Evolutionary conservation across 1,140 invertebrate genomes (phyloP).

Genomic region (Homarus americanus): DNA sequence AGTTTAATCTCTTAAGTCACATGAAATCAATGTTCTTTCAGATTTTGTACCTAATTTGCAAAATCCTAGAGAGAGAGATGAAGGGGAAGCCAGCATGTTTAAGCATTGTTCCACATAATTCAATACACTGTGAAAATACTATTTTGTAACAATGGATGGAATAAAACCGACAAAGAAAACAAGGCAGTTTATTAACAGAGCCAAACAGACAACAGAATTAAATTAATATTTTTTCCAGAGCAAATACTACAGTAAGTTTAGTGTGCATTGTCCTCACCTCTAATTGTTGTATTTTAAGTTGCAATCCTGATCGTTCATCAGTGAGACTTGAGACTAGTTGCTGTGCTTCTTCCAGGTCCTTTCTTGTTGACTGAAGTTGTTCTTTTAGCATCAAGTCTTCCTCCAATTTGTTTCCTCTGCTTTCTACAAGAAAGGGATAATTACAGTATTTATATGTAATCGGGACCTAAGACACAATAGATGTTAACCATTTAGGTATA

Average conservation of each 20-base stretch:
- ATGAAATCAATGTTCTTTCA: neutral
- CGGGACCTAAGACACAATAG: neutral
- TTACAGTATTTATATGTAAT: neutral
- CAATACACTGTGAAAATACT: neutral
- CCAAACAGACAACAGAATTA: neutral
- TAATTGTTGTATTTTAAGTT: neutral
- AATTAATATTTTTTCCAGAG: neutral
- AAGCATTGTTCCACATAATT: neutral
- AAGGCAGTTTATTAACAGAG: neutral
- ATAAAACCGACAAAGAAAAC: neutral
- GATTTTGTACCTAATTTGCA: neutral
- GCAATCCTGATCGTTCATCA: constrained; percentile 2
- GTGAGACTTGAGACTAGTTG: neutral
- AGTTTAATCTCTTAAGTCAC: neutral
- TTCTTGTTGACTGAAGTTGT: neutral
- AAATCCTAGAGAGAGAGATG: neutral
- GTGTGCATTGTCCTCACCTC: neutral
- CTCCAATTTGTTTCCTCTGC: neutral
- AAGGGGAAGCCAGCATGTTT: neutral
- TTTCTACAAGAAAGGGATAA: neutral
- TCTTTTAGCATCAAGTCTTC: neutral
- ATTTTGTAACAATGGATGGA: too few relatives aligned
- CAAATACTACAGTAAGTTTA: neutral
- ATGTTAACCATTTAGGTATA: neutral
- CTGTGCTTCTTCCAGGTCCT: neutral